Conservation (phyloP, 2,113 vertebrate species). For the Synodontis membranacea region DNA sequence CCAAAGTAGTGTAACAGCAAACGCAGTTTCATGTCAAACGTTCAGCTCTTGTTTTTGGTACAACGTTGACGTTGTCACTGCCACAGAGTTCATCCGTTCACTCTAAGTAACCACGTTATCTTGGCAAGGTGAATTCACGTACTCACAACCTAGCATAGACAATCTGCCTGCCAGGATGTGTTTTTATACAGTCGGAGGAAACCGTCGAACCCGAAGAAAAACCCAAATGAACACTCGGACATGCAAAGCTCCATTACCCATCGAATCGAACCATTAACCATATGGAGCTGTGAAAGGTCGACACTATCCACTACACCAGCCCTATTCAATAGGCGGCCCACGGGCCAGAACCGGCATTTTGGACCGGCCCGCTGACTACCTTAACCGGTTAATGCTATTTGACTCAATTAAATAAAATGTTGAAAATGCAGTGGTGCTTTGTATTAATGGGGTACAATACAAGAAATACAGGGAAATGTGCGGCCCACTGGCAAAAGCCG, state of each 20-base stretch:
- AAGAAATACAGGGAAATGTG: too few species aligned
- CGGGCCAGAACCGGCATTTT: too few species aligned
- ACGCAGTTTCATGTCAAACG: background rate
- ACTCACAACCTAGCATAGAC: background rate
- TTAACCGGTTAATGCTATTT: too few species aligned
- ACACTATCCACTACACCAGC: background rate
- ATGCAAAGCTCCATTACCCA: background rate
- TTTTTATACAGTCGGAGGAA: background rate
- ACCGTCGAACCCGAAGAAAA: background rate
- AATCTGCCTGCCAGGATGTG: background rate
- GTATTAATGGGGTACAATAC: too few species aligned
- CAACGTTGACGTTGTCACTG: background rate
- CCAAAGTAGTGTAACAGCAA: background rate
- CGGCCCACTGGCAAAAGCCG: too few species aligned
- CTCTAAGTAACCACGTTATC: background rate
- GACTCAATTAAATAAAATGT: too few species aligned
- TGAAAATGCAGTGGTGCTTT: too few species aligned
- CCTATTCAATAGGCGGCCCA: too few species aligned
- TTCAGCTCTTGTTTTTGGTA: background rate
- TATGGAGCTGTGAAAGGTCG: background rate
- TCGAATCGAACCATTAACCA: background rate
- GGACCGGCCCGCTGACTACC: too few species aligned
- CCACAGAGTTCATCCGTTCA: background rate
- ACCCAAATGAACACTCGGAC: background rate
- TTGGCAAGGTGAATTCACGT: background rate